These are phyloP conservation scores for Aurelia aurita complex sp. Pacific DNA, from an alignment of 30 jellyfish, hydroid and myxozoan species.

Conservation along the genomic window DNA sequence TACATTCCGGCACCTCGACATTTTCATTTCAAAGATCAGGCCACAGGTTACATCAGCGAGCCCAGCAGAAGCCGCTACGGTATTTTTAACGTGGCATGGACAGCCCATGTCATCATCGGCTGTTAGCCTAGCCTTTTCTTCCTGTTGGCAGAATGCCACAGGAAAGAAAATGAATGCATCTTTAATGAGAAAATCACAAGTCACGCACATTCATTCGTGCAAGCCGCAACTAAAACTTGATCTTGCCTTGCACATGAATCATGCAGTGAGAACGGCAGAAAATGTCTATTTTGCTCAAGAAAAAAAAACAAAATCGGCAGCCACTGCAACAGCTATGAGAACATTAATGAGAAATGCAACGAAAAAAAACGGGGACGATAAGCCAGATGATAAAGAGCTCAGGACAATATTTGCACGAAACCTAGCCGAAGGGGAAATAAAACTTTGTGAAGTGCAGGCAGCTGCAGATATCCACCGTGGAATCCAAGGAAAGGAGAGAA, in stretches of 20 bases:
- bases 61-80: not conserved
- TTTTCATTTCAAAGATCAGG: not conserved
- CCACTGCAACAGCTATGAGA: not conserved
- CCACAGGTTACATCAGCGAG: not conserved
- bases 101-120: constrained; percentile 20
- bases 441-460: not conserved
- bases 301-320: not conserved
- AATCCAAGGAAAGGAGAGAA: too few relatives aligned
- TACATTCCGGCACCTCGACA: not conserved
- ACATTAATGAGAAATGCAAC: not conserved
- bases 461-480: too few relatives aligned
- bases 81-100: constrained; percentile 39
- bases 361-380: not conserved
- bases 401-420: not conserved
- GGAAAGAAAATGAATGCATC: constrained; percentile 23
- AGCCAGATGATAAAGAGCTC: not conserved
- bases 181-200: constrained; percentile 16
- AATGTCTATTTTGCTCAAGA: not conserved
- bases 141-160: constrained; percentile 32
- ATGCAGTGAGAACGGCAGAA: too few relatives aligned
- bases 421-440: not conserved
- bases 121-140: constrained; percentile 4
- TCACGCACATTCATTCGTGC: not conserved
- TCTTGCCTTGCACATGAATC: constrained; percentile 9
- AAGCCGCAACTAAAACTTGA: constrained; percentile 2